These are phyloP conservation scores for Musca domestica DNA, from an alignment of 1,140 invertebrate genomes.

Conservation along the genomic window DNA sequence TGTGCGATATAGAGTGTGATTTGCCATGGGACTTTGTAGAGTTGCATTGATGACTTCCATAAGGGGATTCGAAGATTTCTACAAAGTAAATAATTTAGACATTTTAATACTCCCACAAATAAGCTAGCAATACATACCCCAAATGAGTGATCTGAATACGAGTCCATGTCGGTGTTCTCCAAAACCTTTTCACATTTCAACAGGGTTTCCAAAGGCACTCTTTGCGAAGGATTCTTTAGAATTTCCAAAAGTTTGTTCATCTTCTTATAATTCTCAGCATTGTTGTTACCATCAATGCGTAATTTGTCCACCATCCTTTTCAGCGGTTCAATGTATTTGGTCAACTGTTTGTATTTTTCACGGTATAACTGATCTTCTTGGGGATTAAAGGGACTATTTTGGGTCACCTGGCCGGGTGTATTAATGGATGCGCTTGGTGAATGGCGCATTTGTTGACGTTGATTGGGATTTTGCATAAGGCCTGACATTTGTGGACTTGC, in stretches of 20 bases:
- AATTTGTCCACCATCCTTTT: slow-evolving; percentile 82
- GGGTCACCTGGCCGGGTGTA: slow-evolving; percentile 71
- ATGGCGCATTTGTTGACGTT: slow-evolving; percentile 61
- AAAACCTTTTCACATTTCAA: slow-evolving; percentile 91
- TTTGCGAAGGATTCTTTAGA: slow-evolving; percentile 80
- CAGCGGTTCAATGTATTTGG: slow-evolving; percentile 90
- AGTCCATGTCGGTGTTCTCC: slow-evolving; percentile 55
- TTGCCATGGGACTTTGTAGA: slow-evolving; percentile 79
- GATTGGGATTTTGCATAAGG: slow-evolving; percentile 53
- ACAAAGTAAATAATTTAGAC: not conserved
- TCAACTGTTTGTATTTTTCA: slow-evolving; percentile 87
- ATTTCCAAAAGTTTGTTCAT: slow-evolving; percentile 92
- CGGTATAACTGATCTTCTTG: slow-evolving; percentile 84
- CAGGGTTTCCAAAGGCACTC: slow-evolving; percentile 84
- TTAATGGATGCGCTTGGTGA: slow-evolving; percentile 79
- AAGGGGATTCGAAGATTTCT: slow-evolving; percentile 65
- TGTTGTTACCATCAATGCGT: slow-evolving; percentile 71
- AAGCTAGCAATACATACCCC: slow-evolving; percentile 34
- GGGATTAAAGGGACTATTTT: slow-evolving; percentile 66
- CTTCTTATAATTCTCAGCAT: slow-evolving; percentile 59
- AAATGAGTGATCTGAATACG: slow-evolving; percentile 58
- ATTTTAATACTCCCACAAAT: no score
- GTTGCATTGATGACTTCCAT: slow-evolving; percentile 81
- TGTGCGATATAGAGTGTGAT: slow-evolving; percentile 87
- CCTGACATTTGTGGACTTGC: slow-evolving; percentile 63